Evolutionary conservation across 2,888 invertebrate species (phyloP).

Genomic region (Ditula angustiorana): DNA sequence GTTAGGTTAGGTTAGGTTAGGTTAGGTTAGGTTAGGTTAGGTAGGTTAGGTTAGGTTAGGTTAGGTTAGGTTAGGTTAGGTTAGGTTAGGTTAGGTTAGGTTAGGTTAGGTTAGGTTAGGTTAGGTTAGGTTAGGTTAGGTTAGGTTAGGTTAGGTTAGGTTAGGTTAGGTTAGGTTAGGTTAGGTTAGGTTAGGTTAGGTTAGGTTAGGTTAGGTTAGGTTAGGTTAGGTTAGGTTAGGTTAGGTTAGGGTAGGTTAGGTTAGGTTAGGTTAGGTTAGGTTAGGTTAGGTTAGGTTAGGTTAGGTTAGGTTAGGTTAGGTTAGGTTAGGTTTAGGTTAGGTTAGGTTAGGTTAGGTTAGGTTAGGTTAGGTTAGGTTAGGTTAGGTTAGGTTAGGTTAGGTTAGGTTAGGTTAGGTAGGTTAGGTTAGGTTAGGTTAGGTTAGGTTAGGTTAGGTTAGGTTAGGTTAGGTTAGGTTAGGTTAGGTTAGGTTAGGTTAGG

Average conservation of each 20-base stretch:
- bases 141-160: conserved; percentile 31
- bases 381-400: conserved; percentile 40
- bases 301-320: conserved; percentile 40
- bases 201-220: no score
- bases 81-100: conserved; percentile 19
- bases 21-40: conserved; percentile 42
- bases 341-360: conserved; percentile 41
- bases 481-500: conserved; percentile 38
- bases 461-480: conserved; percentile 35
- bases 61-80: conserved; percentile 17
- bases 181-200: neutral
- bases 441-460: conserved; percentile 20
- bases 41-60: conserved; percentile 32
- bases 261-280: conserved; percentile 21
- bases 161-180: conserved; percentile 28
- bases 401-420: no score
- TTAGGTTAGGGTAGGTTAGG: conserved; percentile 13
- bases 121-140: conserved; percentile 8
- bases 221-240: no score
- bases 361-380: conserved; percentile 41
- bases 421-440: no score
- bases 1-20: conserved; percentile 42
- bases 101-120: conserved; percentile 23
- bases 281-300: conserved; percentile 20
- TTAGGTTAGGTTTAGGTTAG: conserved; percentile 28